phyloP scores from a whole-genome alignment of 2,113 vertebrate genomes.

The Rhipidura dahli region DNA sequence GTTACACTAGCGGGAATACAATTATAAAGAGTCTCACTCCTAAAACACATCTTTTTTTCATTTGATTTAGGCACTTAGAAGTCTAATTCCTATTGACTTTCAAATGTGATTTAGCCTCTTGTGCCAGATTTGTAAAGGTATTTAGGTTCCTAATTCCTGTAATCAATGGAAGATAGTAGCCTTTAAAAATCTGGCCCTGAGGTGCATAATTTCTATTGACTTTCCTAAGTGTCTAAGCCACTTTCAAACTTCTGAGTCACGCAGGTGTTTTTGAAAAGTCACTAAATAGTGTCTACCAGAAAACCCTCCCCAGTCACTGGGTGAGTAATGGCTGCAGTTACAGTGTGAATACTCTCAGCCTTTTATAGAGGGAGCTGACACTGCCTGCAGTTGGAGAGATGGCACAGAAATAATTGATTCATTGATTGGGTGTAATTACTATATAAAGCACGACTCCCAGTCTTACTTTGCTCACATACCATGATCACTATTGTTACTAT shows the following conservation, averaged over 20 bases:
- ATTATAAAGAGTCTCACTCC: slow-evolving; percentile 64
- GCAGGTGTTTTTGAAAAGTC: slow-evolving; percentile 52
- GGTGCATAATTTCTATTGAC: slow-evolving; percentile 67
- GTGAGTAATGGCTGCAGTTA: background rate
- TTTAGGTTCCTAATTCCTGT: slow-evolving; percentile 64
- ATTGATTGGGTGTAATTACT: slow-evolving; percentile 20
- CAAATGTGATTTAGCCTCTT: slow-evolving; percentile 62
- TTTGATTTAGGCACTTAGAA: slow-evolving; percentile 64
- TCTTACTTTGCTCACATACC: background rate
- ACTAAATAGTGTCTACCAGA: background rate
- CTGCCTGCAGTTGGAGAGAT: slow-evolving; percentile 2
- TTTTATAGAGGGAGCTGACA: slow-evolving; percentile 11
- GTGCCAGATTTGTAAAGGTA: slow-evolving; percentile 65
- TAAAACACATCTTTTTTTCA: slow-evolving; percentile 61
- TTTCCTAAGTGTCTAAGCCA: slow-evolving; percentile 57
- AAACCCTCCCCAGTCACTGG: background rate
- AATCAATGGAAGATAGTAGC: slow-evolving; percentile 68
- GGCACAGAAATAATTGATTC: slow-evolving; percentile 31
- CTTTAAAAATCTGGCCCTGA: slow-evolving; percentile 62
- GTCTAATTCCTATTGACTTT: slow-evolving; percentile 64
- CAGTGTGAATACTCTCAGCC: background rate
- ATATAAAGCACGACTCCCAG: background rate
- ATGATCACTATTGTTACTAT: background rate
- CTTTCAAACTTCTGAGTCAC: slow-evolving; percentile 58
- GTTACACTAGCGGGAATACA: slow-evolving; percentile 61